Base-by-base conservation (phyloP, 2,888 invertebrate species). In the Ashinkailepas kermadecensis region DNA sequence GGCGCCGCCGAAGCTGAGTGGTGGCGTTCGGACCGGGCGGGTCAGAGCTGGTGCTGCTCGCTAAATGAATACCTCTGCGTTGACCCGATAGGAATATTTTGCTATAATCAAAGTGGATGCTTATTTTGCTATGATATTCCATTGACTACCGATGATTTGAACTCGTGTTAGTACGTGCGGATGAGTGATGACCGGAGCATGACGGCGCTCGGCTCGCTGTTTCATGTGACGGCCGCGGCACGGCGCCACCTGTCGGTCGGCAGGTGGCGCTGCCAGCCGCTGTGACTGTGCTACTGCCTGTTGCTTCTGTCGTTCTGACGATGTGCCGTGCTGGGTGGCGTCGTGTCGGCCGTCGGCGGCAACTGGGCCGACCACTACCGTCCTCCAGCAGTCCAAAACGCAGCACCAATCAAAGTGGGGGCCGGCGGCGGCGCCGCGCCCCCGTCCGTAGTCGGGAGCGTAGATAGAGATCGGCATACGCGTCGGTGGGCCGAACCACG, bases 231-330 rank as follows among this genome's bases (percentile, higher is more conserved):
- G 21, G 67, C 21, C 54, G 56, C 25, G 54, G n/a, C 39, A 80
- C 57, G 78, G 56, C 74, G 78, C 67, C 64, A 64, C 81, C 79
- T 81, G 80, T 81, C 67, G 74, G 62, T 64, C 79, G 81, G 81
- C 67, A n/a, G 59, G 80, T 80, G 82, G 39, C 39, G 80, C 54
- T 39, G 18, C 64, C 18, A n/a, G 59, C 64, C n/a, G 54, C 65
- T 80, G 56, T 65, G 62, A 54, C 56, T 65, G 62, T 80, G 62
- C 64, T 80, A 64, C 54, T 59, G 62, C 65, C 65, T 80, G 80
- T 80, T 62, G 62, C 80, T 56, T 54, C 65, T n/a, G 78, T n/a
- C 54, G 39, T 39, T 64, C 62, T 62, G 80, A 21, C 23, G 56
- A 21, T 13, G 59, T 11, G 80, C 80, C 23, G 59, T 54, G 80